A percentile compares a stretch with the other conserved stretches of the same genome.
These are phyloP conservation scores for Thymelicus acteon DNA, from an alignment of 2,888 invertebrate species.

Conservation along the genomic window DNA sequence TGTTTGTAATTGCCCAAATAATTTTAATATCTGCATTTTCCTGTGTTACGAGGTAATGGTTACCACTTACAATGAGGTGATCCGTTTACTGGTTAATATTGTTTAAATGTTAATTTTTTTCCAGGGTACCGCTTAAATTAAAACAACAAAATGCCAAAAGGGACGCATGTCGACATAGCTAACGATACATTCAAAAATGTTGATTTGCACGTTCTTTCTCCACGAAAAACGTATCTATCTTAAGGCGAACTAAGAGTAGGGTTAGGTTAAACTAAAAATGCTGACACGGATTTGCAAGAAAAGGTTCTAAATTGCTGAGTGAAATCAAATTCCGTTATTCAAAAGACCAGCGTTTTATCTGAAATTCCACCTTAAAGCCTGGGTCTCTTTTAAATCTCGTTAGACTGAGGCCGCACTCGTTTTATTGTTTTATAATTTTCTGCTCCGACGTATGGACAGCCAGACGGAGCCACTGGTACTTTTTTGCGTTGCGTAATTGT, in stretches of 20 bases:
- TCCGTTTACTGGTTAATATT: too few species aligned
- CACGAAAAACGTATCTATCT: not conserved
- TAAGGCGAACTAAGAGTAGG: not conserved
- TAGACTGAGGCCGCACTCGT: not conserved
- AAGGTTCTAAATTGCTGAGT: slow-evolving; percentile 24
- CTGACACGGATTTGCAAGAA: slow-evolving; percentile 24
- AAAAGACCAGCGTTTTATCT: slow-evolving; percentile 12
- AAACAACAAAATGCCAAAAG: too few species aligned
- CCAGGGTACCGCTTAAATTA: too few species aligned
- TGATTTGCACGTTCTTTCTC: not conserved
- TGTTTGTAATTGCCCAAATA: too few species aligned
- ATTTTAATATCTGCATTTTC: too few species aligned
- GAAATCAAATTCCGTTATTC: slow-evolving; percentile 24
- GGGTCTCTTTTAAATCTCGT: slow-evolving; percentile 17
- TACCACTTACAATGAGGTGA: too few species aligned
- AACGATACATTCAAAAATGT: too few species aligned
- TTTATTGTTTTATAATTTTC: slow-evolving; percentile 14
- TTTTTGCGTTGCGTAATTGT: not conserved
- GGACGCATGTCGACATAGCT: too few species aligned
- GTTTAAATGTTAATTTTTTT: too few species aligned
- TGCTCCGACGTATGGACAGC: not conserved
- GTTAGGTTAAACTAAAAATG: slow-evolving; percentile 18
- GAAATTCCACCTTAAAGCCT: slow-evolving; percentile 17
- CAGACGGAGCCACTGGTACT: not conserved
- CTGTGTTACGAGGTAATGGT: too few species aligned